These are phyloP conservation scores for Hemiscyllium ocellatum DNA, from an alignment of 2,113 vertebrate species.

Conservation along the genomic window DNA sequence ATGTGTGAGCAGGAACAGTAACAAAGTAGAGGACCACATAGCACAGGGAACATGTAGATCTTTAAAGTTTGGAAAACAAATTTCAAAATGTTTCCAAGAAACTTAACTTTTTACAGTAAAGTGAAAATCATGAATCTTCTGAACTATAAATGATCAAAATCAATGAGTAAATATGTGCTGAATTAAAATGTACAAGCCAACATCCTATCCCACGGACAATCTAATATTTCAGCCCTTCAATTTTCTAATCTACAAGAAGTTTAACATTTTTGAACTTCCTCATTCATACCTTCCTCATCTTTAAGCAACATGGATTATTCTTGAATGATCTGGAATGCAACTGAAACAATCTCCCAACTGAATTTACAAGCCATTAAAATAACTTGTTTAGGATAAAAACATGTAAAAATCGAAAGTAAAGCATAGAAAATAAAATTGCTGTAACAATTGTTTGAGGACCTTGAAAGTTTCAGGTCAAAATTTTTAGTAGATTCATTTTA, in stretches of 20 bases:
- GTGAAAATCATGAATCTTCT: conserved; percentile 11
- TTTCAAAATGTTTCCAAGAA: background rate
- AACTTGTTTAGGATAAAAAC: background rate
- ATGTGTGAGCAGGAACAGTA: background rate
- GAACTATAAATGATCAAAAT: background rate
- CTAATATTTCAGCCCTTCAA: background rate
- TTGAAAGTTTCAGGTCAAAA: background rate
- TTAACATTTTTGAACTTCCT: background rate
- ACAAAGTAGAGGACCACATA: background rate
- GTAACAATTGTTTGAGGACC: background rate
- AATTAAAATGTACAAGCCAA: background rate
- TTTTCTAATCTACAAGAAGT: background rate
- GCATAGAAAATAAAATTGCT: background rate
- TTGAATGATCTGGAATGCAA: background rate
- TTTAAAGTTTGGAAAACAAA: background rate
- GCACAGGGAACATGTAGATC: background rate
- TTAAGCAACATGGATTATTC: background rate
- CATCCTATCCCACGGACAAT: background rate
- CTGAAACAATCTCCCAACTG: background rate
- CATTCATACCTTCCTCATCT: background rate
- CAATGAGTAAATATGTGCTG: background rate
- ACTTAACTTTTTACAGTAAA: background rate
- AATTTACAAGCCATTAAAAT: conserved; percentile 15
- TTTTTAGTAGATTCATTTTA: background rate
- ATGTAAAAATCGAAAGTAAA: background rate